Evolutionary conservation across 2,888 invertebrate genomes (phyloP), one percentile per base, ranked within the genome.

Genomic region (Oithona nana): DNA sequence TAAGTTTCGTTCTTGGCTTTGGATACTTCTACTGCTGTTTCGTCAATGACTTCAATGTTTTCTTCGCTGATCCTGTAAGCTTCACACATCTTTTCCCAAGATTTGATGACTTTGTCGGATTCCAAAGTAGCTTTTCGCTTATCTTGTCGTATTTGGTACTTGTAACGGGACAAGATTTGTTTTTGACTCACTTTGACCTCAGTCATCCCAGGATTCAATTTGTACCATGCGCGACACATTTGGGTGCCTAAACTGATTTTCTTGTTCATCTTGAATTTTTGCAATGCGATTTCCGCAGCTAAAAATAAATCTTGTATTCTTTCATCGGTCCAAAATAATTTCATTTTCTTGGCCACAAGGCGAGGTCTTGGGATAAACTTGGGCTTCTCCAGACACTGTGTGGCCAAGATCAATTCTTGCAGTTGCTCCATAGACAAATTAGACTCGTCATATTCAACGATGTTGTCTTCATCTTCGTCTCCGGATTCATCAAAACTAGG

Each of bases 401-500:
- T 59, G 11, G 8, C 49, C 1, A 48, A n/a, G 28, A 48, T 26
- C 48, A 24, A 50, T 24, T 59, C 59, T n/a, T 50, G 39, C 6
- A 48, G 22, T 28, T 59, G 59, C 22, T 59, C 59, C 1, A 59
- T 59, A 16, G 50, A 49, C 20, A 59, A 16, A 16, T 48, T 59
- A 16, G 22, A 22, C 11, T 48, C 28, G 28, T 48, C 48, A 59
- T 59, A 59, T 8, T 20, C 24, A 2, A 54, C 13, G 16, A 24
- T 26, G 3, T 54, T 24, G 13, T 54, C 24, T 16, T 16, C 3
- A 54, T 24, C 24, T 54, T 20, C 24, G 2, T 16, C 2, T 54
- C 26, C 54, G 22, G 22, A 20, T 26, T 54, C 24, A 22, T 54
- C 22, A 13, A 54, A 16, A 26, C 13, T 16, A n/a, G n/a, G n/a